These are phyloP conservation scores for Papilio protenor DNA, from an alignment of 2,888 invertebrate genomes.

Conservation along the genomic window DNA sequence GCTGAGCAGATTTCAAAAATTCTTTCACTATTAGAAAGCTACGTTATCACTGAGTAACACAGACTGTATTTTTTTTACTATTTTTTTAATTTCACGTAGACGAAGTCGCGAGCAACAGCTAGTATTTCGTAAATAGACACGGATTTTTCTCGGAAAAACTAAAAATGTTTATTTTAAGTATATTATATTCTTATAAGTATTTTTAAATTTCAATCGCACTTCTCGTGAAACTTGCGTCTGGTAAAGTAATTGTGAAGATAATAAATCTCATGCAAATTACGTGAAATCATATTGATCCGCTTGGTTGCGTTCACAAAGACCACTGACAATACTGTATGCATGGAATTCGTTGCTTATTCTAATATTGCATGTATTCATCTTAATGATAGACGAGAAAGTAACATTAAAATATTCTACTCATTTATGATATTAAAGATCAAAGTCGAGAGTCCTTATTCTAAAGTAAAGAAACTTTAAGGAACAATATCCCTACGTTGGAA, in stretches of 20 bases:
- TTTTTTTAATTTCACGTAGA: too few species aligned
- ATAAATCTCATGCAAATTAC: constrained; percentile 27
- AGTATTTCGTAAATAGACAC: too few species aligned
- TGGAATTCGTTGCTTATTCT: constrained; percentile 30
- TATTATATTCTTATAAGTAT: too few species aligned
- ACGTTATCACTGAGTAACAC: too few species aligned
- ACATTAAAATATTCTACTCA: neutral
- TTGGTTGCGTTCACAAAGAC: constrained; percentile 30
- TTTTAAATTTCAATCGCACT: neutral
- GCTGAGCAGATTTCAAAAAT: too few species aligned
- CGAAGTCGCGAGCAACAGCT: too few species aligned
- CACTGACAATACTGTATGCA: constrained; percentile 15
- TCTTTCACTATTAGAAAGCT: too few species aligned
- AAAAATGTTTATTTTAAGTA: too few species aligned
- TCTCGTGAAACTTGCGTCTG: neutral
- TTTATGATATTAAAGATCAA: neutral
- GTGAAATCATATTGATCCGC: constrained; percentile 32
- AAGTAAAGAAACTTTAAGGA: neutral
- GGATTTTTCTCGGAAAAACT: too few species aligned
- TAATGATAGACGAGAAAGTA: neutral
- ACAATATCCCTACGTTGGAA: neutral
- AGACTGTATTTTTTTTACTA: too few species aligned
- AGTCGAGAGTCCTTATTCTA: neutral
- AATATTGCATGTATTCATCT: constrained; percentile 27
- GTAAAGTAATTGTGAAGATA: neutral